phyloP scores from a whole-genome alignment of 2,888 invertebrate species.

The Acanthopleura granulata region DNA sequence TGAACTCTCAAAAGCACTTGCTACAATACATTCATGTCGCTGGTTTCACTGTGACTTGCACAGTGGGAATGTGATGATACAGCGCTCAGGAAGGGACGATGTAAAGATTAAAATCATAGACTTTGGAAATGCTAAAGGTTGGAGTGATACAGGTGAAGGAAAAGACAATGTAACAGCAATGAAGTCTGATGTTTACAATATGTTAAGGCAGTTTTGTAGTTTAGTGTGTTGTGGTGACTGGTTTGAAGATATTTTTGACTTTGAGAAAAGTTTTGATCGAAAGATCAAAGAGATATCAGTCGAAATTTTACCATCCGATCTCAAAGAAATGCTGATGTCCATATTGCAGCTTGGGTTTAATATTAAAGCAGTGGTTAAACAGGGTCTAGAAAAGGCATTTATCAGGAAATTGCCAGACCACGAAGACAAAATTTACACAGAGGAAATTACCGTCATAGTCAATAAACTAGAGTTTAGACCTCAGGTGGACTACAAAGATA shows the following conservation, averaged over 20 bases:
- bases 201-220: not conserved
- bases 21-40: not conserved
- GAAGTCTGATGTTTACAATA: not conserved
- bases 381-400: too few species aligned
- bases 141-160: too few species aligned
- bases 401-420: too few species aligned
- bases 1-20: not conserved
- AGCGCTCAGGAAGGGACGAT: not conserved
- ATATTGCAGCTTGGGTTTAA: not conserved
- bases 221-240: not conserved
- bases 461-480: too few species aligned
- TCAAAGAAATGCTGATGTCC: not conserved
- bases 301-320: not conserved
- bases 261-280: not conserved
- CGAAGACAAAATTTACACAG: too few species aligned
- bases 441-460: too few species aligned
- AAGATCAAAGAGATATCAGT: not conserved
- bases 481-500: too few species aligned
- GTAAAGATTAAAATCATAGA: not conserved
- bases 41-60: constrained; percentile 6
- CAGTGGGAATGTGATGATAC: not conserved
- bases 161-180: too few species aligned
- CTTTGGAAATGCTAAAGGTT: not conserved
- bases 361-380: not conserved
- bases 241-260: not conserved